Base-by-base conservation (phyloP, 2,888 invertebrate genomes). In the Cheilosia impressa region DNA sequence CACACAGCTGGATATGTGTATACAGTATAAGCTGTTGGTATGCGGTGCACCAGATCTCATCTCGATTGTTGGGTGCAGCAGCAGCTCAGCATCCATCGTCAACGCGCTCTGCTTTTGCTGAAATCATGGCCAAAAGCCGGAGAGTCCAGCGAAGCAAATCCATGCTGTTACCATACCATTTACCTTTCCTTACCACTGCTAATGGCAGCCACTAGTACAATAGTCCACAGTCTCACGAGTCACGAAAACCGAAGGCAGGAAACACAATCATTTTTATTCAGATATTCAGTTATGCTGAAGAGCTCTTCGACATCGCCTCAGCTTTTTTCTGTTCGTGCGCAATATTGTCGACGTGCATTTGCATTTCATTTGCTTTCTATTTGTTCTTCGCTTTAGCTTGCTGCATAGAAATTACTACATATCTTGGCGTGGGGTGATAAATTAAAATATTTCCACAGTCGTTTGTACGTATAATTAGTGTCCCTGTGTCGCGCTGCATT, bases 261-360 rank as follows among this genome's bases (percentile, higher is more conserved):
- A 79, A 52, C 65, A 69, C 73, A 75, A 63, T 65, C 34, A 47
- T 57, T 58, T 80, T 75, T 80, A 80, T 75, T 75, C 80, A 79
- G 85, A 85, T 88, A 85, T 89, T 91, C 90, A 91, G 90, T 91
- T 91, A 91, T 91, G 90, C 89, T 91, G 88, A 89, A 90, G 89
- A 90, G 90, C 91, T 92, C 92, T 89, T 89, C 89, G 88, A 89
- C 90, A 89, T 90, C 91, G 75, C 65, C 80, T 75, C 91, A 89
- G 77, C 87, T 68, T 87, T 73, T 38, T 84, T 87, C 22, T 69
- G 76, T 87, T 80, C 41, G 75, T 60, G 78, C 72, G 65, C 65
- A 50, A 27, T 63, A 10, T 63, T 60, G 17, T 38, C 47, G 34
- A 43, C 34, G 62, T n/a, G 62, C 77, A 47, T 65, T 71, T 62